Percentiles rank a stretch among this genome's conserved stretches.
Conservation (phyloP, 2,797 vertebrate genomes). For the Coccyzus lansbergi region DNA sequence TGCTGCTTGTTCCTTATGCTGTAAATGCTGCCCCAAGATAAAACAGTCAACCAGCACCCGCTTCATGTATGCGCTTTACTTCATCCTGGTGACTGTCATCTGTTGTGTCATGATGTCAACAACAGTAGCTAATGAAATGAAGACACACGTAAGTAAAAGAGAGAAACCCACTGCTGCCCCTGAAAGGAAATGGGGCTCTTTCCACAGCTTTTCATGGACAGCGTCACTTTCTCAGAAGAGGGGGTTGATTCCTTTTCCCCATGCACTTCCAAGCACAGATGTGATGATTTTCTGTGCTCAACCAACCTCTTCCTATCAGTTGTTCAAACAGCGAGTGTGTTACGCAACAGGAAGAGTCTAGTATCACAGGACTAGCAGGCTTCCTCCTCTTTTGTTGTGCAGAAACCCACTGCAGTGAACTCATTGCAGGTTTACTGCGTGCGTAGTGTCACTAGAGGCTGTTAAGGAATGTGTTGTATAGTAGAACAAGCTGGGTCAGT, state of each 20-base stretch:
- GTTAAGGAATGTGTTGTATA: neutral
- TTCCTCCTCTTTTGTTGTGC: neutral
- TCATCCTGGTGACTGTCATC: constrained; percentile 89
- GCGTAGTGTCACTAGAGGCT: neutral
- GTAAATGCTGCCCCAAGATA: constrained; percentile 92
- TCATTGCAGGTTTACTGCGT: neutral
- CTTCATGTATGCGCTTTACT: constrained; percentile 94
- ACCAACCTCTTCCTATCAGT: neutral
- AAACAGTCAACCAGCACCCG: constrained; percentile 96
- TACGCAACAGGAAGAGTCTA: neutral
- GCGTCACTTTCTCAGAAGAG: neutral
- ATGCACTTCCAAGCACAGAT: neutral
- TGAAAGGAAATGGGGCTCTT: neutral
- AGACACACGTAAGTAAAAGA: constrained; percentile 77
- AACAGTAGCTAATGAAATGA: constrained; percentile 83
- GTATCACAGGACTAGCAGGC: neutral
- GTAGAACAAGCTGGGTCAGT: neutral
- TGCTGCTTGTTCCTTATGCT: constrained; percentile 92
- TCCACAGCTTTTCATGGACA: neutral
- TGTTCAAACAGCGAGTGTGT: neutral
- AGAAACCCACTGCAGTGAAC: neutral
- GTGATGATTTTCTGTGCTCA: neutral
- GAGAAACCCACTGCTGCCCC: neutral
- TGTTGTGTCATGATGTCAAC: constrained; percentile 96
- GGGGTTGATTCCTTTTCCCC: fast-evolving